Percentiles rank a stretch among this genome's conserved stretches.
Conservation (phyloP, 2,797 vertebrate genomes). For the Chloroceryle amazona region DNA sequence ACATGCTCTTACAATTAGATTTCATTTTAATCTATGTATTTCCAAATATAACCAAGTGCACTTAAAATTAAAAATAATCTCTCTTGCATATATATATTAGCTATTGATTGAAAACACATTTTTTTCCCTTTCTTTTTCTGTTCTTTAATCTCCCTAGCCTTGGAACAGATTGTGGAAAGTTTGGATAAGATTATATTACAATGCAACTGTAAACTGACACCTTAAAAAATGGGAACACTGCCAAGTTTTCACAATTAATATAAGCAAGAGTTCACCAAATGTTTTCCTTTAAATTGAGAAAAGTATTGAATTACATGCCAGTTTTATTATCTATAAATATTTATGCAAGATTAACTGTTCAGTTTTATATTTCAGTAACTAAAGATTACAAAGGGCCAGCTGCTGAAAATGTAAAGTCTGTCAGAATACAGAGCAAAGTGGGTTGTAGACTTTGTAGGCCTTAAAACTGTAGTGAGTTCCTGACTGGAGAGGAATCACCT, state of each 20-base stretch:
- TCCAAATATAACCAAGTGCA: not conserved
- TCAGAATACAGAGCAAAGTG: not conserved
- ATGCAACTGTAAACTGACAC: slow-evolving; percentile 34
- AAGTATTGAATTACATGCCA: slow-evolving; percentile 10
- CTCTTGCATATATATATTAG: not conserved
- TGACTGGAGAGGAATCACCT: not conserved
- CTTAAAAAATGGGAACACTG: slow-evolving; percentile 31
- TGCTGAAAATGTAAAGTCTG: not conserved
- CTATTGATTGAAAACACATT: slow-evolving; percentile 12
- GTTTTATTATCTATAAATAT: slow-evolving; percentile 52
- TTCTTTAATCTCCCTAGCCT: slow-evolving; percentile 17
- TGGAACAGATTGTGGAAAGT: slow-evolving; percentile 6
- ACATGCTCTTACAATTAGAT: not conserved
- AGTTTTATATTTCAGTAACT: slow-evolving; percentile 5
- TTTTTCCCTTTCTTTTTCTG: not conserved
- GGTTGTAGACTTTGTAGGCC: not conserved
- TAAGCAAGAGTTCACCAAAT: slow-evolving; percentile 24
- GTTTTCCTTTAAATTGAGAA: slow-evolving; percentile 15
- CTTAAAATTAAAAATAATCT: slow-evolving; percentile 2
- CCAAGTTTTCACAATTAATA: slow-evolving; percentile 55
- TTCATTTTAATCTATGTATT: not conserved
- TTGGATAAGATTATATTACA: slow-evolving; percentile 33
- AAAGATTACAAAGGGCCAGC: not conserved
- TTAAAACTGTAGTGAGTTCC: not conserved
- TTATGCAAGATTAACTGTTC: slow-evolving; percentile 41